Evolutionary conservation across 2,113 vertebrate genomes (phyloP), one percentile per base, ranked within the genome.

Genomic region (Channa maculata): DNA sequence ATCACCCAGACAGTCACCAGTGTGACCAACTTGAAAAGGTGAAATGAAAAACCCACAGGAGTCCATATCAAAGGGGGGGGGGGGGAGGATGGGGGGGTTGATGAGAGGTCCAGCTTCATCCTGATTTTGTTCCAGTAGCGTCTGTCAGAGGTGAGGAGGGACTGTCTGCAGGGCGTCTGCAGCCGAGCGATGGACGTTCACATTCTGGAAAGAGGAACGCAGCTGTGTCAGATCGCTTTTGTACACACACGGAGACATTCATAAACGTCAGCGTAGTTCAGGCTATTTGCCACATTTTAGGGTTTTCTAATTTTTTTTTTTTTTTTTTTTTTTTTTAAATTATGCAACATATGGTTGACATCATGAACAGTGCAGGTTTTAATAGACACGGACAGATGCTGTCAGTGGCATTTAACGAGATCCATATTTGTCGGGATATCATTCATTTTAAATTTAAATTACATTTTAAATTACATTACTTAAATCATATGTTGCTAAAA

Each of bases 161-260:
- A 97, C 95, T 0, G 96, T 97, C 92, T 93, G 92, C 89, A 97
- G 67, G 78, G 96, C 96, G 41, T 96, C 96, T 84, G 94, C 90
- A 11, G 94, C 71, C 0, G 95, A 95, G 39, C 96, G 95, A 65
- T 96, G 92, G 71, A 97, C 83, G 8, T 95, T 93, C 49, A 97
- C 96, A 43, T 96, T 97, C 96, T 97, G 93, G 65, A 87, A 91
- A 85, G 79, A 90, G 66, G 89, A 74, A 79, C 14, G 53, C 55
- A 84, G 55, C 61, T 61, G 46, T 0, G 70, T 83, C 66, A 86
- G 45, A 71, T 39, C 9, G 39, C 24, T 46, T 43, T 36, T 10
- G 52, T 45, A n/a, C 8, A n/a, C 33, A 15, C 15, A 51, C 5
- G 2, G 24, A 24, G 4, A 41, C 39, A 41, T 7, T 5, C 39